Percentiles rank a stretch among this genome's conserved stretches.
These are phyloP conservation scores for Zelleria hepariella DNA, from an alignment of 2,888 invertebrate genomes.

Conservation along the genomic window DNA sequence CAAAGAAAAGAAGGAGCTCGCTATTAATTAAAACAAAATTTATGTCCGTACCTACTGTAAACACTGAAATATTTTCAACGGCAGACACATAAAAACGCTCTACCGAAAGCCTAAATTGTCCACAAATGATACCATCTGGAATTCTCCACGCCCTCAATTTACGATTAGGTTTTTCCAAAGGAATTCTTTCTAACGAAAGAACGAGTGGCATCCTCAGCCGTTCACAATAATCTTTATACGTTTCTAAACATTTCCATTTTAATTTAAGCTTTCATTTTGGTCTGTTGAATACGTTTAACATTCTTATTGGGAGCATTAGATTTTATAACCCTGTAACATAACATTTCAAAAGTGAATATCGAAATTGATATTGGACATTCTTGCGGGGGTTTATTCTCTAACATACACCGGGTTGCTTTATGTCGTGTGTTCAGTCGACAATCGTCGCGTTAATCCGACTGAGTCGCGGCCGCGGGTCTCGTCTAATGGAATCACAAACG, in stretches of 20 bases:
- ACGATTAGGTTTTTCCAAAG: constrained; percentile 45
- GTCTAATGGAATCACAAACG: constrained; percentile 48
- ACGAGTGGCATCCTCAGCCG: constrained; percentile 49
- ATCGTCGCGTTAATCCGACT: constrained; percentile 31
- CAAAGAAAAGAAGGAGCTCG: not conserved
- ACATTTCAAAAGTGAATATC: constrained; percentile 17
- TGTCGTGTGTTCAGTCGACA: constrained; percentile 8
- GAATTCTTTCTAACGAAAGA: constrained; percentile 41
- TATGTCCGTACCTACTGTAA: not conserved
- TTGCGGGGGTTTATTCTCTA: too few relatives aligned
- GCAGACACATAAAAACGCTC: constrained; percentile 29
- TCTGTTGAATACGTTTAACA: constrained; percentile 39
- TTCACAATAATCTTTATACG: constrained; percentile 50
- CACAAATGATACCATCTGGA: constrained; percentile 54
- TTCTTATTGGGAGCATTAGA: constrained; percentile 49
- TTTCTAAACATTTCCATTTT: constrained; percentile 60
- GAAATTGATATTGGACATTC: too few relatives aligned
- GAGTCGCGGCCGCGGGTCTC: constrained; percentile 23
- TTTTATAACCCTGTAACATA: constrained; percentile 30
- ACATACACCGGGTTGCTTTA: too few relatives aligned
- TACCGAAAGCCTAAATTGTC: constrained; percentile 40
- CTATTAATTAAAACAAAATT: constrained; percentile 1
- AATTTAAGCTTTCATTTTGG: constrained; percentile 31
- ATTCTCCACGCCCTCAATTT: constrained; percentile 48
- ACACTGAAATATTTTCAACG: constrained; percentile 1